Conservation (phyloP, 2,113 vertebrate genomes). For the Malurus melanocephalus region DNA sequence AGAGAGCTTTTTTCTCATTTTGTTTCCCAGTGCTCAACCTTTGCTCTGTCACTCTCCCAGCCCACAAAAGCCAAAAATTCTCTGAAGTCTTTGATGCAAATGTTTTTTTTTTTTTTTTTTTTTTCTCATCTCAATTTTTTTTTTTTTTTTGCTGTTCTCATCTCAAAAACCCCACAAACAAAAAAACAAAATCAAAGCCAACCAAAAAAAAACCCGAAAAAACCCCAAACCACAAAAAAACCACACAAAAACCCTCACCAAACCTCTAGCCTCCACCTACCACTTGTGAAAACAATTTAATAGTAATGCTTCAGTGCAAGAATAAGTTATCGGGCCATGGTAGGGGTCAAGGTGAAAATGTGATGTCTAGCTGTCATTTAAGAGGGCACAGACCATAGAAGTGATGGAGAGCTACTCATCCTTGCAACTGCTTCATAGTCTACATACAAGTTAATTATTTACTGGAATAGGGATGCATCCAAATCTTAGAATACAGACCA, state of each 20-base stretch:
- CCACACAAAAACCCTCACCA: not conserved
- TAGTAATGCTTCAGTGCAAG: not conserved
- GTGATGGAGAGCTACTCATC: not conserved
- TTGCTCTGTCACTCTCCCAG: not conserved
- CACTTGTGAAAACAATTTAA: not conserved
- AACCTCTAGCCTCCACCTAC: not conserved
- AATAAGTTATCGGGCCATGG: fast-evolving
- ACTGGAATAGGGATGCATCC: not conserved
- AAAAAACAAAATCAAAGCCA: not conserved
- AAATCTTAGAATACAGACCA: not conserved
- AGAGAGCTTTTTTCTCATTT: not conserved
- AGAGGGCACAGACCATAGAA: not conserved
- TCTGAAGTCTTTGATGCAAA: not conserved
- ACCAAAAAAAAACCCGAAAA: not conserved
- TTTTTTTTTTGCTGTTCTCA: not conserved
- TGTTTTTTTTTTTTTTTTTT: not conserved
- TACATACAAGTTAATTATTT: not conserved
- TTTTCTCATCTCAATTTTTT: not conserved
- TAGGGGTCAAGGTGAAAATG: not conserved
- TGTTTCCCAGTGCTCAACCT: not conserved
- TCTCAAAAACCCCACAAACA: not conserved
- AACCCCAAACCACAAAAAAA: not conserved
- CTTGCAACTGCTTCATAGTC: not conserved
- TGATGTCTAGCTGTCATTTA: not conserved
- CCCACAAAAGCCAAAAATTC: not conserved